phyloP scores from a whole-genome alignment of 2,797 vertebrate genomes.

The Fundulus diaphanus region DNA sequence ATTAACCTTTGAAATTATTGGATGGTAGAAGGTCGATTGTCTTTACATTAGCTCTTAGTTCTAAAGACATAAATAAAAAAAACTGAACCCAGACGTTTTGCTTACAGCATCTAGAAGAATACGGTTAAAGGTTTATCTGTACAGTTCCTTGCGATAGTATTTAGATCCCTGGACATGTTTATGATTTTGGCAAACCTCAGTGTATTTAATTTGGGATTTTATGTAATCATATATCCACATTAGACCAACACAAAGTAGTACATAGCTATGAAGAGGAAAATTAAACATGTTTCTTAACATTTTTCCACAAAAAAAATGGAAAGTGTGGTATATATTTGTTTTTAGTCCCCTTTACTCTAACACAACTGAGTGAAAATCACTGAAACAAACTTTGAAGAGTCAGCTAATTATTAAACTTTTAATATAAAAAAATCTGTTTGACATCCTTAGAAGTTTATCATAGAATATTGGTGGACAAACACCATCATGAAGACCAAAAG shows the following conservation, averaged over 20 bases:
- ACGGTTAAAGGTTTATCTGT: background rate
- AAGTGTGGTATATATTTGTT: background rate
- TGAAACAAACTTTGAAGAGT: background rate
- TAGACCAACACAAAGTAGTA: background rate
- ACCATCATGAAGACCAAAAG: too few relatives aligned
- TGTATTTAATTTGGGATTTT: background rate
- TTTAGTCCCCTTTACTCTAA: background rate
- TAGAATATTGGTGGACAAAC: too few relatives aligned
- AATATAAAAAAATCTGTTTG: background rate
- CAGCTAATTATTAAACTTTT: background rate
- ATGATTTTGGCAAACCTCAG: background rate
- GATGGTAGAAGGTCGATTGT: conserved; percentile 48
- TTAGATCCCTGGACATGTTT: background rate
- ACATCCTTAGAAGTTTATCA: too few relatives aligned
- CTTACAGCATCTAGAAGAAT: conserved; percentile 17
- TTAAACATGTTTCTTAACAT: background rate
- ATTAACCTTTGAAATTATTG: conserved; percentile 63
- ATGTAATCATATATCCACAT: background rate
- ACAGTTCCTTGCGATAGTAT: background rate
- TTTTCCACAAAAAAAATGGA: background rate
- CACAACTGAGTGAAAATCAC: background rate
- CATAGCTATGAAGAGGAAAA: background rate
- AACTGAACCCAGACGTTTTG: conserved; percentile 27
- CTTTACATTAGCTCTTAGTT: conserved; percentile 53
- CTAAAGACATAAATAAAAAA: conserved; percentile 42